Evolutionary conservation across 2,113 vertebrate genomes (phyloP), one percentile per base, ranked within the genome.

Genomic region (Tupaia tana): DNA sequence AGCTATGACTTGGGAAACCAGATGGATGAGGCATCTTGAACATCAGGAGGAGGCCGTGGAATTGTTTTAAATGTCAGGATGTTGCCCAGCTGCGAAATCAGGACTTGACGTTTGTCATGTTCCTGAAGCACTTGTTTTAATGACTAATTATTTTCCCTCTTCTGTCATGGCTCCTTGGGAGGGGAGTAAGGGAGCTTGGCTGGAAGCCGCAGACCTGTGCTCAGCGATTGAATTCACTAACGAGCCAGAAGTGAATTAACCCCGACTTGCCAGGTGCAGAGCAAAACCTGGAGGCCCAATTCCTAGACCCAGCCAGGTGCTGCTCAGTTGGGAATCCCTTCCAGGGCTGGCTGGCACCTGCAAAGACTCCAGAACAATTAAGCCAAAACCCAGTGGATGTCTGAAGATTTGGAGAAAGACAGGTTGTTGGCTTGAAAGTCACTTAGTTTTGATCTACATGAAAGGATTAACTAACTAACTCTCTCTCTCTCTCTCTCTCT

Each of bases 121-220:
- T 92, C 87, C 95, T 9, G 74, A 78, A 96, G 90, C 92, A 92
- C 85, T 94, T 84, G 90, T 89, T 95, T 95, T 96, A 95, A 95
- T 96, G 95, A 95, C 96, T 97, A 95, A 97, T 97, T 96, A 97
- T 95, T 89, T 98, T 96, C 58, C 66, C 22, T 97, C 71, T 93
- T 91, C 69, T 97, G 95, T 95, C 88, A 81, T 19, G 86, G 85
- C 56, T 95, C 27, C 92, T 95, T 90, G 52, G 15, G n/a, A 93
- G 75, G 66, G 75, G 94, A 77, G 64, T 25, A 16, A 1, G 59
- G 82, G 74, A 74, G 34, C 27, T 91, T 94, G 96, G 95, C 95
- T 91, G 56, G 74, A 83, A 97, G 95, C 81, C 20, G 1, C 11
- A 90, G 95, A 93, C 77, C 66, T 70, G 78, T 64, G 70, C 86